A percentile compares a stretch with the other conserved stretches of the same genome.
phyloP scores from a whole-genome alignment of 2,888 invertebrate genomes.

The Biston stratarius region DNA sequence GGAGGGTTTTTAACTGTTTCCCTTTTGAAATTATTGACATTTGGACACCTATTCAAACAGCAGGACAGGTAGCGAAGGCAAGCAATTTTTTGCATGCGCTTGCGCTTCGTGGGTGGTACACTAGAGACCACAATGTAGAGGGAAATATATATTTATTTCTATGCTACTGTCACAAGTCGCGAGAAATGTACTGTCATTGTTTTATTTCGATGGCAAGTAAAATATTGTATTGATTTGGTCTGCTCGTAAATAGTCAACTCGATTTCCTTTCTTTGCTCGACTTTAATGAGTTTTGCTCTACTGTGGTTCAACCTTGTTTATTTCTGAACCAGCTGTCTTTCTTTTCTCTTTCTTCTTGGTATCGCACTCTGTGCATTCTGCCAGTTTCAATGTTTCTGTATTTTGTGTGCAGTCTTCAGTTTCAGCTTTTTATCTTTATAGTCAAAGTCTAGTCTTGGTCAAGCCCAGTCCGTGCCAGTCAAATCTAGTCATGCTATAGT shows the following conservation, averaged over 20 bases:
- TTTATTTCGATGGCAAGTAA: slow-evolving; percentile 28
- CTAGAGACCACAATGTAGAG: slow-evolving; percentile 53
- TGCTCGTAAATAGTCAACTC: slow-evolving; percentile 21
- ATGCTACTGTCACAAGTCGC: slow-evolving; percentile 59
- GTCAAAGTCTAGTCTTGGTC: too few relatives aligned
- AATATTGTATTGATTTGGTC: slow-evolving; percentile 33
- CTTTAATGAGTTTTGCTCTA: slow-evolving; percentile 11
- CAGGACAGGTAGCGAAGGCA: slow-evolving; percentile 49
- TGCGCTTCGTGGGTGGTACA: slow-evolving; percentile 60
- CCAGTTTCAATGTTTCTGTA: too few relatives aligned
- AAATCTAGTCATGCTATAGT: too few relatives aligned
- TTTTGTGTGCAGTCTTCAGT: too few relatives aligned
- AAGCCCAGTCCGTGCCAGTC: too few relatives aligned
- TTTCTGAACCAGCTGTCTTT: background rate
- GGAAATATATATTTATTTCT: slow-evolving; percentile 59
- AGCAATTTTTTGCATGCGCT: slow-evolving; percentile 62
- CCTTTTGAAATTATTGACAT: slow-evolving; percentile 46
- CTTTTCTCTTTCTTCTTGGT: too few relatives aligned
- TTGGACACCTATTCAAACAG: slow-evolving; percentile 50
- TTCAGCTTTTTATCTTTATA: too few relatives aligned
- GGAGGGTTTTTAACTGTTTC: slow-evolving; percentile 34
- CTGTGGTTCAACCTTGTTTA: background rate
- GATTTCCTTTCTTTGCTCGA: slow-evolving; percentile 1
- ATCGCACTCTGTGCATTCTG: too few relatives aligned
- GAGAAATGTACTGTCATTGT: slow-evolving; percentile 40